Evolutionary conservation across 1,140 invertebrate genomes (phyloP).

Genomic region (Drosophila insularis): DNA sequence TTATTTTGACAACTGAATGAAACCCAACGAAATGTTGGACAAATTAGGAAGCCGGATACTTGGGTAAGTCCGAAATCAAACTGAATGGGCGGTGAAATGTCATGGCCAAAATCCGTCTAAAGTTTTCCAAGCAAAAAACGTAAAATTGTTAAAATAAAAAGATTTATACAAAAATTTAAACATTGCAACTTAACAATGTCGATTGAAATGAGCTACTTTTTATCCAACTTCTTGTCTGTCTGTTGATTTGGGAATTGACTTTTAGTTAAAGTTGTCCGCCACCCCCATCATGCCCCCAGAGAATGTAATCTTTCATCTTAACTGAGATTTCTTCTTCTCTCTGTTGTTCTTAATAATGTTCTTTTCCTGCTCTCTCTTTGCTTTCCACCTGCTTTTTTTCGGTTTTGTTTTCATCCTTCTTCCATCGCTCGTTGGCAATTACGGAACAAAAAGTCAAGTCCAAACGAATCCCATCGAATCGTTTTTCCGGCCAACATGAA

Average conservation of each 20-base stretch:
- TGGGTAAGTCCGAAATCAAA: conserved; percentile 73
- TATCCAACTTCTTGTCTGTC: conserved; percentile 26
- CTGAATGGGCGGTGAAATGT: conserved; percentile 59
- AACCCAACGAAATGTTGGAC: conserved; percentile 25
- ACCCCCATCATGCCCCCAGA: conserved; percentile 16
- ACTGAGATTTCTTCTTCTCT: conserved; percentile 57
- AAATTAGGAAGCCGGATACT: conserved; percentile 41
- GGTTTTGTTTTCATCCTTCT: conserved; percentile 19
- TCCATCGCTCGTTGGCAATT: conserved; percentile 47
- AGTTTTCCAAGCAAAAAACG: conserved; percentile 21
- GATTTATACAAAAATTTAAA: conserved; percentile 72
- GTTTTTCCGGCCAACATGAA: conserved; percentile 36
- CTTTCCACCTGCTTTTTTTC: conserved; percentile 17
- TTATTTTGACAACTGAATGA: conserved; percentile 70
- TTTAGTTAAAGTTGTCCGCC: conserved; percentile 53
- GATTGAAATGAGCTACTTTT: conserved; percentile 78
- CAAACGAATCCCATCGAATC: conserved; percentile 17
- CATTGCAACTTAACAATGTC: conserved; percentile 52
- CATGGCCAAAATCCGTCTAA: conserved; percentile 23
- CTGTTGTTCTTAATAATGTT: conserved; percentile 10
- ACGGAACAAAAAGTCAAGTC: conserved; percentile 29
- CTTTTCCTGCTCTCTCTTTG: conserved; percentile 11
- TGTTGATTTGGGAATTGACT: conserved; percentile 76
- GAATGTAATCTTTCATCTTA: conserved; percentile 76
- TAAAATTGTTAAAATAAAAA: conserved; percentile 67